Percentiles rank a stretch among this genome's conserved stretches.
Evolutionary conservation across 2,113 vertebrate genomes (phyloP).

Genomic region (Podocnemis expansa): DNA sequence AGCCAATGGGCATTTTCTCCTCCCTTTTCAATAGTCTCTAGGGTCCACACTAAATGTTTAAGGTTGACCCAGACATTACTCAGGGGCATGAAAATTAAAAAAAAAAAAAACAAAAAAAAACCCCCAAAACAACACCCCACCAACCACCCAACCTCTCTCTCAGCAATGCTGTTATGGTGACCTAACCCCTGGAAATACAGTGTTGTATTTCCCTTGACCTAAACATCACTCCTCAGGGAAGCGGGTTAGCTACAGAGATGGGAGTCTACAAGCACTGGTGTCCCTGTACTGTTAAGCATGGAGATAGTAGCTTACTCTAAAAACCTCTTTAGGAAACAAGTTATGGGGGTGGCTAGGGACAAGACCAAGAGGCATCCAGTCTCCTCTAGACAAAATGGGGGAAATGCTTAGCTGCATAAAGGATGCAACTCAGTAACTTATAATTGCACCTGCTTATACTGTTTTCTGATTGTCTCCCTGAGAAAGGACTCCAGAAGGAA

Average conservation of each 20-base stretch:
- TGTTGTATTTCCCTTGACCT: neutral
- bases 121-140: too few relatives aligned
- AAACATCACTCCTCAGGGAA: neutral
- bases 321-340: neutral
- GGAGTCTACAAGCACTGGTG: neutral
- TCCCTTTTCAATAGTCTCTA: fast-evolving
- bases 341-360: neutral
- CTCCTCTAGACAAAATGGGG: neutral
- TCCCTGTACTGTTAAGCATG: neutral
- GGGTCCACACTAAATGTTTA: neutral
- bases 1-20: fast-evolving
- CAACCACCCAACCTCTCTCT: too few relatives aligned
- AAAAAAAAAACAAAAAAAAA: too few relatives aligned
- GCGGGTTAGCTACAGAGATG: neutral
- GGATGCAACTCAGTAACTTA: too few relatives aligned
- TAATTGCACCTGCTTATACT: neutral
- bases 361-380: neutral
- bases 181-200: neutral
- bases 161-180: too few relatives aligned
- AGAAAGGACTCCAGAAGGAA: neutral
- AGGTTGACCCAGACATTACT: neutral
- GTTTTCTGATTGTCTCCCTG: neutral
- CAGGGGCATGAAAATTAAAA: neutral
- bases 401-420: neutral
- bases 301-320: neutral